These are phyloP conservation scores for Zhuqinia jingwanae DNA, from an alignment of 2,888 invertebrate species.

Conservation along the genomic window DNA sequence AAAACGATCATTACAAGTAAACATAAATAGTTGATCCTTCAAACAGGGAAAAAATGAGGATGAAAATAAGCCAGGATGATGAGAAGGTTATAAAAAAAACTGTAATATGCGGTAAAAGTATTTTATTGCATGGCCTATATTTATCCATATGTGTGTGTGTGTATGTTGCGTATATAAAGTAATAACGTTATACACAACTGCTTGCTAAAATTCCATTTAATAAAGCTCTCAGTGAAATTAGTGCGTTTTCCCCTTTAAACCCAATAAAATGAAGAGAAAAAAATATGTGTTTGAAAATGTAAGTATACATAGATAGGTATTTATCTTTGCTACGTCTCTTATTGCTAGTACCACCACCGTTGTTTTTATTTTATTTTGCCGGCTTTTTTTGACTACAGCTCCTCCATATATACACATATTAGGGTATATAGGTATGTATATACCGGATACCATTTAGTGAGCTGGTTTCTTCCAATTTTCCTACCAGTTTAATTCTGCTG, in stretches of 20 bases:
- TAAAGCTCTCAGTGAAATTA: constrained; percentile 31
- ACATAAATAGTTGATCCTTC: constrained; percentile 55
- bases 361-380: no score
- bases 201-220: constrained; percentile 23
- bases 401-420: no score
- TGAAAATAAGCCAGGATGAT: constrained; percentile 15
- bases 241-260: not conserved
- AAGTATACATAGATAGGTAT: no score
- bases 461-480: constrained; percentile 27
- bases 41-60: constrained; percentile 20
- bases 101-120: no score
- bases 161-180: not conserved
- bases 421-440: no score
- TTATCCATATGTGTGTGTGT: not conserved
- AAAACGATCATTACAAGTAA: no score
- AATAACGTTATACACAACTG: not conserved
- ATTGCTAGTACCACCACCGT: no score
- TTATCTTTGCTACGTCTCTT: no score
- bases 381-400: constrained; percentile 4
- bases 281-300: no score
- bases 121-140: no score
- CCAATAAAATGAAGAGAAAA: constrained; percentile 8
- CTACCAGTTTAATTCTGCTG: constrained; percentile 14
- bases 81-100: no score
- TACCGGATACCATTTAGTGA: constrained; percentile 26